Percentiles rank a stretch among this genome's conserved stretches.
These are phyloP conservation scores for Phylloscopus collybita DNA, from an alignment of 2,797 vertebrate genomes.

Conservation along the genomic window DNA sequence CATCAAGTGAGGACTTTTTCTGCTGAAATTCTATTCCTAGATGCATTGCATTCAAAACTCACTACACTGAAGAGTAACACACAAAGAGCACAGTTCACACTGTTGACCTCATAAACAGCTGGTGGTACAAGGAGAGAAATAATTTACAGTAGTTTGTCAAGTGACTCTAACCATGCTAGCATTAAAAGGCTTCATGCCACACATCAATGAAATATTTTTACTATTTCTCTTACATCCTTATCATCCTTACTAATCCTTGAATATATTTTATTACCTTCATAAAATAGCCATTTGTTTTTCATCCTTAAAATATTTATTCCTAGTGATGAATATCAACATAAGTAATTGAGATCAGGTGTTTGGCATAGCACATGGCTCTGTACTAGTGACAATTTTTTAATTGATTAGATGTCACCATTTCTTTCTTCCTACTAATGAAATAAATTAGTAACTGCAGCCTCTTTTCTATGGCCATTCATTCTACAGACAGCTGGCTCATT, in stretches of 20 bases:
- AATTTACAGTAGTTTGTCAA: neutral
- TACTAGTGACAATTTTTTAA: neutral
- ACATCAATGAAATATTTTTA: neutral
- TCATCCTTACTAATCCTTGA: neutral
- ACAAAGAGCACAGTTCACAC: neutral
- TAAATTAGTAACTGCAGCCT: neutral
- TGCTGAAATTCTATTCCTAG: constrained; percentile 28
- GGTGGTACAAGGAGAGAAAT: neutral
- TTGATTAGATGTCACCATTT: neutral
- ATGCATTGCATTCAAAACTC: neutral
- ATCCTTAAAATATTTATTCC: neutral
- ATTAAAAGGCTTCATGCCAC: neutral
- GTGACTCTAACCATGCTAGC: neutral
- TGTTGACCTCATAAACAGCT: constrained; percentile 33
- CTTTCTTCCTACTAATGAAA: neutral
- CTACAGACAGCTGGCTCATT: neutral
- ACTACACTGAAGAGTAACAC: neutral
- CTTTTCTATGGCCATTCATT: neutral
- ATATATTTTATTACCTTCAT: neutral
- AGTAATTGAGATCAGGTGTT: neutral
- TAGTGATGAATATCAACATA: neutral
- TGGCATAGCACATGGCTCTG: neutral
- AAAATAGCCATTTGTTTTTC: neutral
- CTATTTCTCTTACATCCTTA: neutral
- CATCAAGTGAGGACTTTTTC: neutral